Evolutionary conservation across 2,113 vertebrate species (phyloP), one percentile per base, ranked within the genome.

Genomic region (Triplophysa tibetana): DNA sequence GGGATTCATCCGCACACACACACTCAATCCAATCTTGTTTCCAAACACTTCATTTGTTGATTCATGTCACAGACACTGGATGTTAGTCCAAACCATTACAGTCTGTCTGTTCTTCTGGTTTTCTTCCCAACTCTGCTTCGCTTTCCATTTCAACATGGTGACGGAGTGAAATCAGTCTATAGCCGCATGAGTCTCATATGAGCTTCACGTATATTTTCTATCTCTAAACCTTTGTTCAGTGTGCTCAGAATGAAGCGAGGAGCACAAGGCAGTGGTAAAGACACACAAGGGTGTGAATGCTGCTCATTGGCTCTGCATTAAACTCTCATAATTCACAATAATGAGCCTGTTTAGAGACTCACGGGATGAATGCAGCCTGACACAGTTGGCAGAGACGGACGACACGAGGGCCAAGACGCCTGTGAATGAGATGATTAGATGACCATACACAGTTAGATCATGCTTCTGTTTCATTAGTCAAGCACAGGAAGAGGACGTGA

Each of bases 351-450:
- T 85, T 87, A 83, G 84, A 69, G 38, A 62, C 29, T 70, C 70
- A 82, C 83, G 64, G 41, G 81, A 88, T 75, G 85, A 85, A 81
- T 86, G 81, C 75, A 63, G 81, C 68, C 87, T 86, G 90, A 87
- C 86, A 86, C 81, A 82, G 81, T 83, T 85, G 87, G 83, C 85
- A 81, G 70, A 75, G 77, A 12, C 38, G 67, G 45, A 72, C 50
- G 79, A 84, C 82, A 84, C 50, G 63, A 65, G 61, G 81, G 85
- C 85, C 88, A 88, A 87, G 74, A 87, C 78, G 70, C 80, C 85
- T 86, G 77, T 86, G 89, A 89, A 89, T 79, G 72, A 80, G 79
- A 85, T 82, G 64, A 88, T 88, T 86, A 86, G 85, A 86, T 90
- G 87, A 81, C 87, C 85, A 52, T 73, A 80, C 68, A 77, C 78